Evolutionary conservation across 2,797 vertebrate genomes (phyloP), one percentile per base, ranked within the genome.

Genomic region (Siniperca undulata): DNA sequence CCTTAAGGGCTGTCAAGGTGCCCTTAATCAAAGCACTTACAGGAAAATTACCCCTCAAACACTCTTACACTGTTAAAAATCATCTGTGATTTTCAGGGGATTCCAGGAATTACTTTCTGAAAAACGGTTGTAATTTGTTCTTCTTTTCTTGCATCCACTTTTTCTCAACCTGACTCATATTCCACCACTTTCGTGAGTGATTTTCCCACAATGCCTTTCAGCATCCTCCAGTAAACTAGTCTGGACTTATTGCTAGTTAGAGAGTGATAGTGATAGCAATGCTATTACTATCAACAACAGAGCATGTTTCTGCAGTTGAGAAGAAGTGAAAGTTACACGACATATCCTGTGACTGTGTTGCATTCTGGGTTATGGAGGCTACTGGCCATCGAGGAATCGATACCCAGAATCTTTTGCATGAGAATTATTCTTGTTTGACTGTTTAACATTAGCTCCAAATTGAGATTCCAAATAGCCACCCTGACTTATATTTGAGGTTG

Each of bases 11-110:
- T 44, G 36, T 52, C 81, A 87, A 87, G 85, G 87, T 92, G 82
- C 74, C 85, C 19, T 91, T 87, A 89, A 91, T 91, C 88, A 87
- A 44, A 72, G 73, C 50, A 64, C 75, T 83, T 55, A 9, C 9
- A 19, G 12, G 48, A 50, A 73, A 86, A 90, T 50, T 52, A 76
- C 50, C 78, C 67, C 66, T 74, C 34, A 30, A 65, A 68, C 38
- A 19, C 42, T 59, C 40, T 16, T 34, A 13, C 5, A 2, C 68
- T 22, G 44, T 75, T 53, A 36, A 65, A 68, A 69, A 55, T 68
- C n/a, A 56, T 70, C 62, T 13, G 46, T 70, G 44, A 81, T 81
- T 72, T 48, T 58, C 59, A 38, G 65, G 10, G 27, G 27, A 48
- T 44, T 77, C 48, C 13, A 53, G 50, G n/a, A 67, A 53, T 60